Conservation (phyloP, 2,888 invertebrate genomes). For the Deroplatys truncata region DNA sequence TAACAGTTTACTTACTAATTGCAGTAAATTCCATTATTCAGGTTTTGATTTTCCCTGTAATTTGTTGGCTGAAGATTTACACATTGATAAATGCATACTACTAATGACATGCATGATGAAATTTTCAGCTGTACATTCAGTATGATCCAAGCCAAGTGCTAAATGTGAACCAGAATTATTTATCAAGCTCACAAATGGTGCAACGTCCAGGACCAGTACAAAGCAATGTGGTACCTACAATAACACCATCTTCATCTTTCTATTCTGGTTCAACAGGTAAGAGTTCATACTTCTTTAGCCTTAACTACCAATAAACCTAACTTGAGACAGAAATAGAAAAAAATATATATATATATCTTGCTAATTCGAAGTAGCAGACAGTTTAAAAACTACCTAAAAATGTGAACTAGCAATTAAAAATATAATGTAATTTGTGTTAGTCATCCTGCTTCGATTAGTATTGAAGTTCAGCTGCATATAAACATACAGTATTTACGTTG, state of each 20-base stretch:
- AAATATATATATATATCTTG: too few species aligned
- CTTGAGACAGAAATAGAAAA: neutral
- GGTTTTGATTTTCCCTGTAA: too few species aligned
- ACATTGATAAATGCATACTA: neutral
- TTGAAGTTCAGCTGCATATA: neutral
- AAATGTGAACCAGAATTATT: constrained; percentile 54
- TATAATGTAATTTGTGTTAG: too few species aligned
- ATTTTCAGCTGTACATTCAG: constrained; percentile 52
- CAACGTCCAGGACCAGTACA: constrained; percentile 54
- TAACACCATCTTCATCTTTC: constrained; percentile 51
- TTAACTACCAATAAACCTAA: constrained; percentile 26
- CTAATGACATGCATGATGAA: neutral
- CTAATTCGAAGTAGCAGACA: too few species aligned
- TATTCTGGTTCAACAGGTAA: constrained; percentile 51
- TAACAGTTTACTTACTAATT: too few species aligned
- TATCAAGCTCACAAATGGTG: constrained; percentile 60
- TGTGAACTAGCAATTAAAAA: too few species aligned
- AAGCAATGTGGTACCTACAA: constrained; percentile 47
- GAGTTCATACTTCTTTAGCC: constrained; percentile 4
- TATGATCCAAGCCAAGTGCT: constrained; percentile 54
- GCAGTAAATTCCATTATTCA: too few species aligned
- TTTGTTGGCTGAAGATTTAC: too few species aligned
- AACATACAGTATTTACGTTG: too few species aligned
- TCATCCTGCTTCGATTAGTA: too few species aligned
- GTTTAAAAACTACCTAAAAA: too few species aligned